Evolutionary conservation across 2,113 vertebrate genomes (phyloP), one percentile per base, ranked within the genome.

Genomic region (Muntiacus reevesi): DNA sequence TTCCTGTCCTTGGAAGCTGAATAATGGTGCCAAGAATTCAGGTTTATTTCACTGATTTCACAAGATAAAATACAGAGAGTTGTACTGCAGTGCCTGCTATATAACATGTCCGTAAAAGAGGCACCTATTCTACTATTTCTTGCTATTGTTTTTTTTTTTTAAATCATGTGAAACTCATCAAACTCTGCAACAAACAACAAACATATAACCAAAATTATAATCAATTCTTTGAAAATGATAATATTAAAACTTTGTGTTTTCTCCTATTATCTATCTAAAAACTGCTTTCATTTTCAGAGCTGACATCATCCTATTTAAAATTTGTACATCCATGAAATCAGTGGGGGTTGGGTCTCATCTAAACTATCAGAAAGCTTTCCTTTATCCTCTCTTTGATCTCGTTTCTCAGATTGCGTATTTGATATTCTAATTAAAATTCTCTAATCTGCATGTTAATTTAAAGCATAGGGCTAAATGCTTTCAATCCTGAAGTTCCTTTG

Each of bases 1-100:
- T 96, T 95, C 60, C 74, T 91, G 33, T 90, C 36, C 43, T 85
- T 43, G 40, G 62, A 95, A 95, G 76, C 62, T 89, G 45, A 94
- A 43, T 91, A 91, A 88, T 71, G 76, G 45, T 62, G 62, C 10
- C 40, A 28, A 86, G 19, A 45, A 82, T 89, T 64, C 21, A 33
- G 52, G n/a, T 86, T 78, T 62, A 85, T 88, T 94, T 40, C 47
- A 92, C 8, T 78, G 50, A 94, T 91, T 85, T 28, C 5, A 27
- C 50, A 55, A 83, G 59, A 94, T 94, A 95, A 97, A 97, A 64
- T 57, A 28, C 2, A 40, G 1, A 12, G 25, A 25, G 11, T 91
- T 83, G 17, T 19, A 81, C 3, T 52, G 1, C 28, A 27, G 19
- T 21, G 43, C 9, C 16, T 50, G 15, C 62, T 88, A 11, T 6